A percentile compares a stretch with the other conserved stretches of the same genome.
Conservation (phyloP, 2,888 invertebrate species). For the Melieria crassipennis region DNA sequence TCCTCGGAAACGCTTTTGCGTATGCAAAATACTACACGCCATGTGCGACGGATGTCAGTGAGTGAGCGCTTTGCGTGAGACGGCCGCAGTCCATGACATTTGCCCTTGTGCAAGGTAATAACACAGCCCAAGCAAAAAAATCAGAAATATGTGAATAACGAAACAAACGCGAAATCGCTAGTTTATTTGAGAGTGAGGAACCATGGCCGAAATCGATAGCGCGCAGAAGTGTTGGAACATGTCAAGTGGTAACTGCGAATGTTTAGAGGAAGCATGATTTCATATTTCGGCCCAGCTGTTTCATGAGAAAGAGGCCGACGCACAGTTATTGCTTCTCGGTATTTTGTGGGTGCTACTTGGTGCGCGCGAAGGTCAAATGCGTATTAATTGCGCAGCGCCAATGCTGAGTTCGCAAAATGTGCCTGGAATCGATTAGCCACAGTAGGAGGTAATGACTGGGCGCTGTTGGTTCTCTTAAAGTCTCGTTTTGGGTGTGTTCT, state of each 20-base stretch:
- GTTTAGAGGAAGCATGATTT: slow-evolving; percentile 22
- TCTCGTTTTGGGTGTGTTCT: too few species aligned
- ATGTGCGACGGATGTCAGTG: too few species aligned
- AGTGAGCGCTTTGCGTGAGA: background rate
- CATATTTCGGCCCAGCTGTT: background rate
- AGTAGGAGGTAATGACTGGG: too few species aligned
- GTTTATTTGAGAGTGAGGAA: background rate
- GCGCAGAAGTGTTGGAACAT: too few species aligned
- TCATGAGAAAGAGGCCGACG: background rate
- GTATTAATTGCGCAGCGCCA: slow-evolving; percentile 13
- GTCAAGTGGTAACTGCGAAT: slow-evolving; percentile 16
- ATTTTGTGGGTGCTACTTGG: too few species aligned
- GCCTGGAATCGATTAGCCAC: background rate
- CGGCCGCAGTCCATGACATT: slow-evolving; percentile 17
- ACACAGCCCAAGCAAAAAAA: background rate
- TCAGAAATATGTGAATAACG: too few species aligned
- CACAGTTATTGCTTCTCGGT: too few species aligned
- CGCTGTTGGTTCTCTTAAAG: too few species aligned
- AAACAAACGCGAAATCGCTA: background rate
- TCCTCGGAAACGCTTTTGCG: too few species aligned
- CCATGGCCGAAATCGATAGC: too few species aligned
- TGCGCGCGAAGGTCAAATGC: slow-evolving; percentile 6
- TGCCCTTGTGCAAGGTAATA: slow-evolving; percentile 32
- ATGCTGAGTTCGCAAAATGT: background rate
- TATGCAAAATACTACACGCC: too few species aligned